Evolutionary conservation across 1,140 invertebrate genomes (phyloP).

Genomic region (Triops longicaudatus): DNA sequence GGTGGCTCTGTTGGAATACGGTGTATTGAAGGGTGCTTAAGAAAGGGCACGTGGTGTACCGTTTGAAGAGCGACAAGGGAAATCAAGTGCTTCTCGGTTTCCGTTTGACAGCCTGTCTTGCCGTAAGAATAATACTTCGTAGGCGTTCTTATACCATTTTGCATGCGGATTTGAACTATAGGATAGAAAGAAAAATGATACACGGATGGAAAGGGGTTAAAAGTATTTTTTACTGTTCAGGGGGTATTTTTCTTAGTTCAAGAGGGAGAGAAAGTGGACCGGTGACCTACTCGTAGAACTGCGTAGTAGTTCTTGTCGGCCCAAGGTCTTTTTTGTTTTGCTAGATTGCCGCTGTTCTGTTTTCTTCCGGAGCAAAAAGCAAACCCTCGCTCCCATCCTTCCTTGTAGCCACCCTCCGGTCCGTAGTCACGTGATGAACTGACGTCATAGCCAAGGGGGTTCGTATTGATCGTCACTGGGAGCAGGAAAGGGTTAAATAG

Average conservation of each 20-base stretch:
- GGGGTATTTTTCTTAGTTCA: background rate
- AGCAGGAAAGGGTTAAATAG: constrained; percentile 2
- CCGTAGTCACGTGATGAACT: background rate
- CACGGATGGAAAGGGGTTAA: background rate
- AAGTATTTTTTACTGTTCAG: background rate
- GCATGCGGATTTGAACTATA: background rate
- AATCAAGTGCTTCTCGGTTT: constrained; percentile 3
- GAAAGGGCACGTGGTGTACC: background rate
- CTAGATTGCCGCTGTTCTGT: background rate
- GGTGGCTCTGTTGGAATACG: background rate
- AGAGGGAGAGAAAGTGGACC: background rate
- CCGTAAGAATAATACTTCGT: background rate
- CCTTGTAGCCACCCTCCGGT: background rate
- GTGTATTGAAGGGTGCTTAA: background rate
- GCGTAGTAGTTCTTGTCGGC: background rate
- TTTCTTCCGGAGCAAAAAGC: constrained; percentile 7
- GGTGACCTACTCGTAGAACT: background rate
- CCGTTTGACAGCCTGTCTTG: background rate
- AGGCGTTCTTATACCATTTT: background rate
- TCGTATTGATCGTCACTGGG: background rate
- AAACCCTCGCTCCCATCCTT: background rate
- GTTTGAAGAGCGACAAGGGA: background rate
- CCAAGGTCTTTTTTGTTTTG: constrained; percentile 12
- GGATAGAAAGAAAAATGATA: background rate
- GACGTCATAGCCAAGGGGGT: background rate